Base-by-base conservation (phyloP, 2,888 invertebrate genomes). In the Heliconius sara region DNA sequence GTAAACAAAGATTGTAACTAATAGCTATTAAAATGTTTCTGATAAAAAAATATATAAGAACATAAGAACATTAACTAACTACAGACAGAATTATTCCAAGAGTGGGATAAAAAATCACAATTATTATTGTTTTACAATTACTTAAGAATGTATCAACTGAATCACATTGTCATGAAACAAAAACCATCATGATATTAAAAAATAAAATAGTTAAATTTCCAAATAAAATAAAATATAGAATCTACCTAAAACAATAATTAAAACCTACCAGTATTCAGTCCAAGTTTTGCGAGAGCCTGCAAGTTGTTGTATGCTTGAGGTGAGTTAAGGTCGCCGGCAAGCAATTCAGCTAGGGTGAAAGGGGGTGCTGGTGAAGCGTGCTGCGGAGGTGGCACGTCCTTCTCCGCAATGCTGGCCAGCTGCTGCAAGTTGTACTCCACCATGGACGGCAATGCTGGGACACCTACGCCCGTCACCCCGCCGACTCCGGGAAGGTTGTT, bases 341-440 rank as follows among this genome's bases (percentile, higher is more conserved):
- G 96, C 79, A 98, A 94, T 89, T 98, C 98, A 12, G 97, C 97
- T 83, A 98, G 92, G 79, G 97, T 97, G 85, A 98, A 97, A 84
- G 96, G 96, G 82, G 97, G 96, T 91, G 96, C 90, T 87, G 96
- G 91, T 85, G 96, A 89, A 87, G 96, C 93, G 89, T 96, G 89
- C 85, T 95, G 91, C 47, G 95, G 93, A 71, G 96, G 96, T 0
- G 96, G 95, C 60, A 93, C 92, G 47, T 95, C 96, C 85, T 96
- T 97, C 89, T 97, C 98, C 3, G 97, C 98, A 84, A 98, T 96
- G 87, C 97, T 97, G 70, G 98, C 98, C 88, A 98, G 91, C 90
- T 98, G 97, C 84, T 98, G 97, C 85, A 98, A 93, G 92, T 98
- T 98, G 89, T 98, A 98, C 92, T 98, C 98, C 81, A 97, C 97